Percentiles rank a stretch among this genome's conserved stretches.
Evolutionary conservation across 1,140 invertebrate genomes (phyloP).

Genomic region (Drosophila navojoa): DNA sequence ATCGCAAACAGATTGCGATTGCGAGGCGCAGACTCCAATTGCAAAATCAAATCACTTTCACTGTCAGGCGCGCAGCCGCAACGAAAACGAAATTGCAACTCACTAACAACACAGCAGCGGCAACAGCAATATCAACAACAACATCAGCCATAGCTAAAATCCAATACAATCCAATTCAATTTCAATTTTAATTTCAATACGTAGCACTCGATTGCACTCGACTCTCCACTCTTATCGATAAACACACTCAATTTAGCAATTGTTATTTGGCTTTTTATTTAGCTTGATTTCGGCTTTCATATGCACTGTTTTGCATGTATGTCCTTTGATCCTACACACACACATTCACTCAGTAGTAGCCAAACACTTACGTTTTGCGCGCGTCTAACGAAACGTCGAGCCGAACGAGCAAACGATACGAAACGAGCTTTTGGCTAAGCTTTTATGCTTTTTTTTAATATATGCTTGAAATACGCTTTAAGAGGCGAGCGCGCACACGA

Average conservation of each 20-base stretch:
- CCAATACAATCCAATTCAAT: conserved; percentile 32
- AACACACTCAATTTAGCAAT: conserved; percentile 44
- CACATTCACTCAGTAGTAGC: conserved; percentile 7
- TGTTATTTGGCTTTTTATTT: conserved; percentile 31
- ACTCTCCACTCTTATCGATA: conserved; percentile 29
- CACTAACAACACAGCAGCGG: conserved; percentile 29
- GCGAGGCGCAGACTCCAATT: conserved; percentile 60
- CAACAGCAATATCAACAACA: conserved; percentile 35
- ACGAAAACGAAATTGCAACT: conserved; percentile 46
- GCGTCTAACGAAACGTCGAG: conserved; percentile 22
- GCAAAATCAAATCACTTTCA: conserved; percentile 83
- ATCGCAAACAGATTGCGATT: conserved; percentile 30
- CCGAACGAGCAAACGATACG: conserved; percentile 26
- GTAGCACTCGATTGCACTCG: conserved; percentile 43
- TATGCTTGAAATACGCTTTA: background rate
- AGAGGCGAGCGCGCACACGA: conserved; percentile 65
- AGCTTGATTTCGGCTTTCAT: conserved; percentile 5
- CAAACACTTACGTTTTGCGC: conserved; percentile 45
- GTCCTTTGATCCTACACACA: conserved; percentile 58
- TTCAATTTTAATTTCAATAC: conserved; percentile 30
- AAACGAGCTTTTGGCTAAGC: conserved; percentile 32
- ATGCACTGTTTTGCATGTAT: conserved; percentile 27
- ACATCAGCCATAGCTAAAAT: conserved; percentile 17
- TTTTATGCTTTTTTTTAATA: conserved; percentile 22
- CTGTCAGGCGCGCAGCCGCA: conserved; percentile 62